Evolutionary conservation across 2,888 invertebrate genomes (phyloP).

Genomic region (Arctia plantaginis): DNA sequence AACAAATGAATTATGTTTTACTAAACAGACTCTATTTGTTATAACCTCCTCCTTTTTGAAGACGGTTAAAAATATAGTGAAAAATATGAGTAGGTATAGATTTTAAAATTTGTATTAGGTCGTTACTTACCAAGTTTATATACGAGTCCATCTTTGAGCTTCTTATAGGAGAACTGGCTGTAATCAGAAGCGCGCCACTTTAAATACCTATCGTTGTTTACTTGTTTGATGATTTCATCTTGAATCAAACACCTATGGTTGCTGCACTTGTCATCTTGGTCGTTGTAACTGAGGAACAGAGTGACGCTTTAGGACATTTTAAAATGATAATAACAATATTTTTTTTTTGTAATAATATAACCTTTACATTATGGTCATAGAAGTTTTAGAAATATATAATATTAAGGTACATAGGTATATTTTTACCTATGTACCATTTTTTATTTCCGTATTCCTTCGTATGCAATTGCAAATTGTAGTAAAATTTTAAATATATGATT

Average conservation of each 20-base stretch:
- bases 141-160: constrained; percentile 92
- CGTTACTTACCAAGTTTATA: constrained; percentile 90
- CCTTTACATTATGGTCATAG: too few relatives aligned
- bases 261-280: constrained; percentile 87
- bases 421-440: too few relatives aligned
- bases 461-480: too few relatives aligned
- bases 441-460: too few relatives aligned
- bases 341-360: not conserved
- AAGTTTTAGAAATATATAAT: too few relatives aligned
- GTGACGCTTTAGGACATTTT: not conserved
- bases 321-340: too few relatives aligned
- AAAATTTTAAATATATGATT: too few relatives aligned
- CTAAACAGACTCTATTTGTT: too few relatives aligned
- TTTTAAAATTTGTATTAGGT: not conserved
- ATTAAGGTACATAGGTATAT: too few relatives aligned
- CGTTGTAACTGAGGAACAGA: constrained; percentile 73
- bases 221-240: constrained; percentile 88
- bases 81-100: not conserved
- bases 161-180: constrained; percentile 93
- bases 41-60: too few relatives aligned
- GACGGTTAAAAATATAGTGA: too few relatives aligned
- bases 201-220: constrained; percentile 85
- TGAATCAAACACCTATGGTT: constrained; percentile 91
- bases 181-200: constrained; percentile 95
- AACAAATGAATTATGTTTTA: too few relatives aligned